Evolutionary conservation across 2,113 vertebrate species (phyloP), one percentile per base, ranked within the genome.

Genomic region (Chiloscyllium plagiosum): DNA sequence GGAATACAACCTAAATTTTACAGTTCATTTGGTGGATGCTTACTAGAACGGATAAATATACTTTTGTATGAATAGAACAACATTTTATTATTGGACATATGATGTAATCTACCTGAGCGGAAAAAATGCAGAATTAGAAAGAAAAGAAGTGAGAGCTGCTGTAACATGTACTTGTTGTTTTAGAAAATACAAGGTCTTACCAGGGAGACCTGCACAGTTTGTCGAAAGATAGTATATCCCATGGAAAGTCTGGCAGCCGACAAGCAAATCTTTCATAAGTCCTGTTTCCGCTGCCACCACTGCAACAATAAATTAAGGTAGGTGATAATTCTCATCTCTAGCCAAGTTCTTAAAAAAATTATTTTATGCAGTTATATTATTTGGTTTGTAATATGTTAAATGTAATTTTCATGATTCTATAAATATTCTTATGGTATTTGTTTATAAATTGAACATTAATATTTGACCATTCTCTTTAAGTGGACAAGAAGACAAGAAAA

Each of bases 241-340:
- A 98, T 99, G 99, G 99, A 99, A 97, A 97, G 98, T 96, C 97
- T 99, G 26, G 97, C 98, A 96, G 98, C 98, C 1, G 99, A 99
- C 98, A 98, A 98, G 97, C 98, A 99, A 97, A 98, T 97, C 97
- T 99, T 99, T 98, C 99, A 99, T 98, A 99, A 99, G 97, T 98
- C 98, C n/a, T 99, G 99, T 97, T 99, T 99, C 97, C 97, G 98
- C 97, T 99, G 99, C 96, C 97, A 98, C 96, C 98, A 99, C 94
- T 99, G 99, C 96, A 97, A 97, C 96, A 99, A 97, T 97, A 99
- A 98, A 96, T 97, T 99, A 97, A 99, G 99, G 99, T 99, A 98
- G 98, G 97, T 33, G 86, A 61, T 96, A 69, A 20, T 95, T 24
- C 42, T 72, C 50, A 26, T 72, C 26, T 26, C 26, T n/a, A 95